Base-by-base conservation (phyloP, 2,797 vertebrate genomes). In the Chiloscyllium punctatum region DNA sequence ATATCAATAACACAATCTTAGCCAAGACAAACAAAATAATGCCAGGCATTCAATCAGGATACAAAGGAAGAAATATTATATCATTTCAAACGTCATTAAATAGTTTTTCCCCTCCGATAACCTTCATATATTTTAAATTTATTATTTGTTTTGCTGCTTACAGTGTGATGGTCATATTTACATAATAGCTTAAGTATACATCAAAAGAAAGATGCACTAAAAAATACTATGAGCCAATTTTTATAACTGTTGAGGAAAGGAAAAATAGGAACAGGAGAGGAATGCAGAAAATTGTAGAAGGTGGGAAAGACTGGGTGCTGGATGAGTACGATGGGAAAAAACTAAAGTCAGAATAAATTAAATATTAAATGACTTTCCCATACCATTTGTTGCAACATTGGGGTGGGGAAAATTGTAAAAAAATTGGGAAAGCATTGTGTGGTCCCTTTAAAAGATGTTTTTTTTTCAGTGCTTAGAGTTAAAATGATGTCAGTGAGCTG, bases 21-120 rank as follows among this genome's bases (percentile, higher is more conserved):
- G 57, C 53, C 53, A 91, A 91, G n/a, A 62, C 9, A 91, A 91
- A 91, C 57, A 62, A 57, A n/a, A 33, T 18, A n/a, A 66, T 57
- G 88, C 53, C 88, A 91, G 6, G 53, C 57, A 18, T 57, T 91
- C 88, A 62, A 53, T 91, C 30, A 66, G 33, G 88, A 91, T 91
- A 57, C 30, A 5, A n/a, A 66, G 57, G 30, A 66, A 91, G 66
- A 66, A 91, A 66, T 33, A 53, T 25, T 84, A 11, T 25, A 62
- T 51, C 57, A 88, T 91, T 91, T 66, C 33, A 15, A 91, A 91
- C n/a, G 57, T 30, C 6, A 91, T n/a, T 66, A 91, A 91, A n/a
- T 91, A 66, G n/a, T 91, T 66, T 79, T 91, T 91, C 88, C 88
- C 91, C 53, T 91, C 66, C 66, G 33, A 37, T 84, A 84, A 84